Percentiles rank a stretch among this genome's conserved stretches.
These are phyloP conservation scores for Stictocephala bisonia DNA, from an alignment of 2,888 invertebrate species.

Conservation along the genomic window DNA sequence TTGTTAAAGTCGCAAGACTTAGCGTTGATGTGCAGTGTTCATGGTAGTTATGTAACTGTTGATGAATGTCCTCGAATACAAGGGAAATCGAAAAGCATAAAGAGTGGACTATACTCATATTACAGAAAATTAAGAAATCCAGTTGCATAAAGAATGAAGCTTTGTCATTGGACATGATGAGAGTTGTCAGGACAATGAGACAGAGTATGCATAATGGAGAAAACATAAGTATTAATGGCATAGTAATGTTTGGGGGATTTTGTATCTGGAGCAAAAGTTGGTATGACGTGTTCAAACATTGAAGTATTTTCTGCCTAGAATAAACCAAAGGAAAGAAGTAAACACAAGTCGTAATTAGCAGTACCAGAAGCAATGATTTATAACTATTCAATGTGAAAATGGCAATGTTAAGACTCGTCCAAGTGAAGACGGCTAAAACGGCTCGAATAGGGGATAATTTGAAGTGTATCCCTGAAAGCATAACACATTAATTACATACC, in stretches of 20 bases:
- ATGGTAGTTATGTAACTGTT: neutral
- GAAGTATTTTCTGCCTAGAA: neutral
- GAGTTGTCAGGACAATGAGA: neutral
- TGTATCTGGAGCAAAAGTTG: neutral
- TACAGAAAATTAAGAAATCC: neutral
- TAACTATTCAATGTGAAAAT: no score
- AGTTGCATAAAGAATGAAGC: neutral
- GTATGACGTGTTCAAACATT: neutral
- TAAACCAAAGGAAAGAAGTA: neutral
- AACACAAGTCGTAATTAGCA: neutral
- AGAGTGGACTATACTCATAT: neutral
- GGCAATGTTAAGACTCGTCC: no score
- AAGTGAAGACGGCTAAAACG: neutral
- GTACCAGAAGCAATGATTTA: no score
- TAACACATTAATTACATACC: no score
- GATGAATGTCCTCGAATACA: constrained; percentile 1
- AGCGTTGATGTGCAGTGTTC: no score
- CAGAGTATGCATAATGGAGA: neutral
- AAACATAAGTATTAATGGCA: neutral
- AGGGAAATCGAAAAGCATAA: neutral
- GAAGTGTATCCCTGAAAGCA: neutral
- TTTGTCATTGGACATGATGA: neutral
- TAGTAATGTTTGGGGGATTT: neutral
- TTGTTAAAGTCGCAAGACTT: neutral
- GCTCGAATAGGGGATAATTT: neutral